These are phyloP conservation scores for Rattus norvegicus DNA, from an alignment of 2,113 vertebrate genomes.

Conservation along the genomic window GRCr8 NC_086036.1:17459501-17460000, in stretches of 20 bases:
- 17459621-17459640: slow-evolving; percentile 7
- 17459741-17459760: background rate
- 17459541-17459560: background rate
- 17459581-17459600: background rate
- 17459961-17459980: background rate
- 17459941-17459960: background rate
- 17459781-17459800: background rate
- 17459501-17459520: background rate
- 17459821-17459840: background rate
- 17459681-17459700: slow-evolving; percentile 13
- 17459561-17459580: slow-evolving; percentile 28
- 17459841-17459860: background rate
- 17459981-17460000: background rate
- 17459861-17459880: background rate
- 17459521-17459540: background rate
- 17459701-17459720: background rate
- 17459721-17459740: background rate
- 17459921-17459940: background rate
- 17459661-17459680: background rate
- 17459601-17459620: slow-evolving; percentile 5
- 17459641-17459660: slow-evolving; percentile 16
- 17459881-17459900: background rate
- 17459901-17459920: background rate
- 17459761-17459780: background rate
- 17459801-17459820: background rate